These are phyloP conservation scores for Thunnus albacares DNA, from an alignment of 2,797 vertebrate species.

Conservation along the genomic window DNA sequence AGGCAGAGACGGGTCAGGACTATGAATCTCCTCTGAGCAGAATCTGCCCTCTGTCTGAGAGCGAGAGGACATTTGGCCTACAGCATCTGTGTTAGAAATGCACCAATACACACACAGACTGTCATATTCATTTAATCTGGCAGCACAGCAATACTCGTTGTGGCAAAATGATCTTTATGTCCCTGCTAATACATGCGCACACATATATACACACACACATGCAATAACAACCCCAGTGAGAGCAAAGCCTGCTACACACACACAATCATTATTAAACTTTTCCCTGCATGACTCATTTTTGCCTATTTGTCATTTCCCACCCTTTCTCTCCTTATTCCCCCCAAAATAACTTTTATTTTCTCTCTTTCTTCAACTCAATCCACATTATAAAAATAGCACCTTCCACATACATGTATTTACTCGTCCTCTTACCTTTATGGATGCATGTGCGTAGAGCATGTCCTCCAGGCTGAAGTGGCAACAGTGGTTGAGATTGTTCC, in stretches of 20 bases:
- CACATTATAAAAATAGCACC: constrained; percentile 2
- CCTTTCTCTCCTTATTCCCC: constrained; percentile 16
- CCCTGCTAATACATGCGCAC: constrained; percentile 6
- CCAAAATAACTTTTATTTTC: constrained; percentile 10
- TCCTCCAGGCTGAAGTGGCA: constrained; percentile 99
- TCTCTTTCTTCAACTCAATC: constrained; percentile 16
- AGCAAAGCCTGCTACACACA: constrained; percentile 32
- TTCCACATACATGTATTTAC: neutral
- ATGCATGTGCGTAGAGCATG: constrained; percentile 96
- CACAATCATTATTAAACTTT: constrained; percentile 58
- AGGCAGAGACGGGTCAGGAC: constrained; percentile 51
- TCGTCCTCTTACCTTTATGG: constrained; percentile 90
- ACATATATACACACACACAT: constrained; percentile 24
- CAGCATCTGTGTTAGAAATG: constrained; percentile 34
- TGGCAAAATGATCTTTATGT: constrained; percentile 39
- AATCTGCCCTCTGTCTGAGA: constrained; percentile 64
- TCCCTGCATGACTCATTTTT: constrained; percentile 77
- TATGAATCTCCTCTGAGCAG: constrained; percentile 50
- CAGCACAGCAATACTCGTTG: constrained; percentile 30
- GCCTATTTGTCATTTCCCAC: constrained; percentile 64
- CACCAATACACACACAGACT: constrained; percentile 39
- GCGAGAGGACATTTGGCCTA: constrained; percentile 11
- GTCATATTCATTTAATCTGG: constrained; percentile 42
- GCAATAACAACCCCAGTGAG: constrained; percentile 37
- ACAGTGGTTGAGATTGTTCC: constrained; percentile 94